Evolutionary conservation across 2,888 invertebrate genomes (phyloP), one percentile per base, ranked within the genome.

Genomic region (Stenotaenia linearis): DNA sequence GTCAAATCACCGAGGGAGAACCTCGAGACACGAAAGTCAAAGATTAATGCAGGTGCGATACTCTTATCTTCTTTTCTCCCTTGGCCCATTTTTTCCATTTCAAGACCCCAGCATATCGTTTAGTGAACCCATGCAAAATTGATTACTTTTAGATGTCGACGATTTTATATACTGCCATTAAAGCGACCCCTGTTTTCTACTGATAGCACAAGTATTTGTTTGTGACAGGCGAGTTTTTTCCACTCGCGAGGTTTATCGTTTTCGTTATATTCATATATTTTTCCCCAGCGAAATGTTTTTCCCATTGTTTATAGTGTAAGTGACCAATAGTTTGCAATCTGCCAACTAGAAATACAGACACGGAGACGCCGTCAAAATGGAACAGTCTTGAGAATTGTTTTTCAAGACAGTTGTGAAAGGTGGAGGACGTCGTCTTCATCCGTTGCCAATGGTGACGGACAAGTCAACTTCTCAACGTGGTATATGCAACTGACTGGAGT

Each of bases 41-140:
- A 61, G 25, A 28, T 10, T 61, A 28, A 61, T 25, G 61, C 61
- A 61, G 61, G 61, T 61, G 61, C 61, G 61, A 25, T 23, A 2
- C 28, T 28, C 61, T 61, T 61, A 61, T 61, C 61, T 61, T 3
- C 25, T 25, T 61, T 61, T 15, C 61, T 9, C 45, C 12, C 45
- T 45, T 12, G 12, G 3, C 45, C 45, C 45, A 45, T 61, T 61
- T 61, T 23, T 15, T 12, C 9, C 61, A 23, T 28, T 61, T 61
- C 10, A 61, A 15, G 15, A 45, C 45, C 61, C 61, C 23, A 61
- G 25, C 61, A 61, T 28, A 61, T 61, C 61, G 61, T 61, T 61
- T 61, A 61, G 25, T 28, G 61, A 61, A 61, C 61, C 61, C 61
- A 61, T 61, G 61, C 61, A 61, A 61, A 61, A 61, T 61, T 61